Evolutionary conservation across 2,888 invertebrate species (phyloP).

Genomic region (Scaptomyza tumidula): DNA sequence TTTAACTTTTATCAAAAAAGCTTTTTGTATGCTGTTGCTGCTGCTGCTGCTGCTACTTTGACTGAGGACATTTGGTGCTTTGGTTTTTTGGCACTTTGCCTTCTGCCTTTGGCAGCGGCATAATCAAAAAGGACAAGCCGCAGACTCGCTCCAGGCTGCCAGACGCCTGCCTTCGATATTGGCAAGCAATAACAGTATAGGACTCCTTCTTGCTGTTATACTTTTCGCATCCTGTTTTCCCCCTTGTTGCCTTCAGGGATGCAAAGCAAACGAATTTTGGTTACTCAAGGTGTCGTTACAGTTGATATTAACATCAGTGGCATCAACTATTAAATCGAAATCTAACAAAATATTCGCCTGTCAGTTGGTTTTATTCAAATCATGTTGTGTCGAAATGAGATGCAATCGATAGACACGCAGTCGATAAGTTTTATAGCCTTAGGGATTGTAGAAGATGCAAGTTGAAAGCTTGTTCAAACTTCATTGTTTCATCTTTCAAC

Average conservation of each 20-base stretch:
- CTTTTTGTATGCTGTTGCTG: constrained; percentile 24
- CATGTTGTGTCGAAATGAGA: not conserved
- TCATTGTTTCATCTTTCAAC: too few species aligned
- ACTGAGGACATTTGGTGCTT: constrained; percentile 32
- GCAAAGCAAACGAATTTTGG: constrained; percentile 29
- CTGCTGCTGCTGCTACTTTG: constrained; percentile 28
- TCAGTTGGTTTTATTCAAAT: constrained; percentile 9
- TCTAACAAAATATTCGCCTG: constrained; percentile 5
- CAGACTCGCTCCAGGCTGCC: constrained; percentile 32
- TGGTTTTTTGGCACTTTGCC: constrained; percentile 55
- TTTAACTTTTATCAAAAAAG: constrained; percentile 46
- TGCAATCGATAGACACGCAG: constrained; percentile 5
- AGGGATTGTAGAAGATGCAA: not conserved
- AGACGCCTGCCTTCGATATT: constrained; percentile 48
- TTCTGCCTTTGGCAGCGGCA: constrained; percentile 64
- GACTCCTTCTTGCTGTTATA: constrained; percentile 22
- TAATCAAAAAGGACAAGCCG: constrained; percentile 73
- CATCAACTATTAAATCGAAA: constrained; percentile 16
- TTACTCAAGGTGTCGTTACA: constrained; percentile 42
- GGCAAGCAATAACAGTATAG: constrained; percentile 60
- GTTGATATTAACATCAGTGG: constrained; percentile 20
- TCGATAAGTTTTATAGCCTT: constrained; percentile 5
- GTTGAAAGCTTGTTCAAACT: too few species aligned
- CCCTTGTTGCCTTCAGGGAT: constrained; percentile 28
- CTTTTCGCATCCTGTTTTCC: not conserved